These are phyloP conservation scores for Scortum barcoo DNA, from an alignment of 2,113 vertebrate genomes.

Conservation along the genomic window DNA sequence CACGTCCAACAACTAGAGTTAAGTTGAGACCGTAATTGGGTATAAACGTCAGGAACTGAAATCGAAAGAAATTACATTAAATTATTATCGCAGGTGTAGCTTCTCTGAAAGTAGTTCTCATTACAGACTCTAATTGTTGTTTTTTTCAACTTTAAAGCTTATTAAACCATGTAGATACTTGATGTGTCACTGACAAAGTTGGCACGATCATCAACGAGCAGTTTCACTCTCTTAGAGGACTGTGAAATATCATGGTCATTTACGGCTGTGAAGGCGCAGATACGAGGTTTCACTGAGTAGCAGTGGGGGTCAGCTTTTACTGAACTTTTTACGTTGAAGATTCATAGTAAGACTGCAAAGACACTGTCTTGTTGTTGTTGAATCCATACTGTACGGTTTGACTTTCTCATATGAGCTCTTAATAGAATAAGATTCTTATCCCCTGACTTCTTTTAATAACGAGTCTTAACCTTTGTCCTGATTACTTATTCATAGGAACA, in stretches of 20 bases:
- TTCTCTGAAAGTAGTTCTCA: constrained; percentile 1
- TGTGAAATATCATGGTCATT: not conserved
- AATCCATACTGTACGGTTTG: not conserved
- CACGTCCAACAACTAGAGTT: constrained; percentile 5
- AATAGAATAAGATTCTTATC: not conserved
- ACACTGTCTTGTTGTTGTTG: not conserved
- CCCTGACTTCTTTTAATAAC: constrained; percentile 33
- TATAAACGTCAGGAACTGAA: constrained; percentile 28
- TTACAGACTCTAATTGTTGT: not conserved
- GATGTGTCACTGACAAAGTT: not conserved
- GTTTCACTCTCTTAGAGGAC: not conserved
- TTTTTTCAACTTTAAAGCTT: not conserved
- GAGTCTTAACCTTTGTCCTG: constrained; percentile 26
- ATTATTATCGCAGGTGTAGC: constrained; percentile 17
- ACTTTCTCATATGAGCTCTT: not conserved
- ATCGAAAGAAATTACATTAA: constrained; percentile 4
- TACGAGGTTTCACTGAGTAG: not conserved
- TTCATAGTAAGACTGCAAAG: not conserved
- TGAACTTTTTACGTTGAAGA: not conserved
- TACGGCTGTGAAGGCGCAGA: not conserved
- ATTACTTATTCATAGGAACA: constrained; percentile 64
- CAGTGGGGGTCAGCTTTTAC: not conserved
- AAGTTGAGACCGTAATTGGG: constrained; percentile 41
- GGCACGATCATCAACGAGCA: not conserved
- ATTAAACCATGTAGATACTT: not conserved